Percentiles rank a stretch among this genome's conserved stretches.
Evolutionary conservation across 2,113 vertebrate species (phyloP).

Genomic region (Manacus vitellinus): DNA sequence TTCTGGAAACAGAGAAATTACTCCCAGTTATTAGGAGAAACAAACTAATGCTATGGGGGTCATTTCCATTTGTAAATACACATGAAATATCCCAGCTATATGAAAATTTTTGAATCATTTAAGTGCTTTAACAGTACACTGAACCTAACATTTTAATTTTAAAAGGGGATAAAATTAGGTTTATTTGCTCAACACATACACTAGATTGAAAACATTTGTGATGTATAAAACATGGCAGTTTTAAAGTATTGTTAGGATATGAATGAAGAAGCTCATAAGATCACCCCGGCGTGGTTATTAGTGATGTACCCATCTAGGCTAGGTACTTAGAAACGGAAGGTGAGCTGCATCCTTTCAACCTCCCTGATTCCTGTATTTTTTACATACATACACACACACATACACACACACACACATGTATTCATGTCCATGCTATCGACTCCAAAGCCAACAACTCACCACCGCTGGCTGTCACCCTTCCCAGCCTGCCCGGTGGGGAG

Average conservation of each 20-base stretch:
- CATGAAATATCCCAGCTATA: fast-evolving
- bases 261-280: background rate
- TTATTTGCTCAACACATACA: background rate
- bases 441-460: fast-evolving
- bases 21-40: background rate
- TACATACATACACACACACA: background rate
- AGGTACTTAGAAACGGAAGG: background rate
- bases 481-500: background rate
- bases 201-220: background rate
- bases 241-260: background rate
- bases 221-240: fast-evolving
- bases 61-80: background rate
- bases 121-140: background rate
- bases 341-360: background rate
- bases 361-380: background rate
- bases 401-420: too few species aligned
- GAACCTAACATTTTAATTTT: background rate
- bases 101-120: fast-evolving
- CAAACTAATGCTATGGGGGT: background rate
- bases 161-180: background rate
- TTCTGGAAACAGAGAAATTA: background rate
- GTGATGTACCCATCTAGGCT: fast-evolving
- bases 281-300: fast-evolving
- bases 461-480: fast-evolving
- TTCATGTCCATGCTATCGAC: fast-evolving